Base-by-base conservation (phyloP, 2,113 vertebrate genomes). In the Podilymbus podiceps region DNA sequence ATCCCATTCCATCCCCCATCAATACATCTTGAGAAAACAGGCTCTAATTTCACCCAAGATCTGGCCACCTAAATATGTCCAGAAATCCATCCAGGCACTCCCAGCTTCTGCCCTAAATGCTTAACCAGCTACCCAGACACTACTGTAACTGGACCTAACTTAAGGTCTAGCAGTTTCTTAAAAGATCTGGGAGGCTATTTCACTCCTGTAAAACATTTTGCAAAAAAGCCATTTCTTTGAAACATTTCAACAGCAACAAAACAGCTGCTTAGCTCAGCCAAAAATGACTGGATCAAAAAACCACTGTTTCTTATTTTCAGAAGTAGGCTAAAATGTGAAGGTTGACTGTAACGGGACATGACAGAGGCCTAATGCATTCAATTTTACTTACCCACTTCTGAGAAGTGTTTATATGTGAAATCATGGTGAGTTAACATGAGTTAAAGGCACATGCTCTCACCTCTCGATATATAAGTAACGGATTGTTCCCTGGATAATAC, bases 381-480 rank as follows among this genome's bases (percentile, higher is more conserved):
- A 49, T 95, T 97, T 90, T 56, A 73, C 83, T 94, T 59, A 93
- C 82, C 78, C 93, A 92, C 96, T 95, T 90, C 85, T 80, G 11
- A 87, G 59, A 95, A 93, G 85, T 93, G 83, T 95, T 98, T 97
- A n/a, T 84, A 92, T 95, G 96, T 92, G 94, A 97, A 97, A 96
- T 95, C 90, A 91, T 5, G 8, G 89, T 88, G 88, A 79, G 40
- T 66, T 63, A 79, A 86, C 91, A 92, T 49, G 89, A 97, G 95
- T 95, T 91, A 97, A 94, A 97, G 86, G 71, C 72, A 91, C 82
- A 82, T 6, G 46, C 58, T 90, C 90, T 93, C 93, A 85, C 90
- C 73, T 92, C 96, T 96, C n/a, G 4, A 79, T 96, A 75, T 50
- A 35, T 16, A 84, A 84, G 95, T 83, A 93, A 91, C 88, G 69